Conservation (phyloP, 2,113 vertebrate genomes). For the Hyperoodon ampullatus region DNA sequence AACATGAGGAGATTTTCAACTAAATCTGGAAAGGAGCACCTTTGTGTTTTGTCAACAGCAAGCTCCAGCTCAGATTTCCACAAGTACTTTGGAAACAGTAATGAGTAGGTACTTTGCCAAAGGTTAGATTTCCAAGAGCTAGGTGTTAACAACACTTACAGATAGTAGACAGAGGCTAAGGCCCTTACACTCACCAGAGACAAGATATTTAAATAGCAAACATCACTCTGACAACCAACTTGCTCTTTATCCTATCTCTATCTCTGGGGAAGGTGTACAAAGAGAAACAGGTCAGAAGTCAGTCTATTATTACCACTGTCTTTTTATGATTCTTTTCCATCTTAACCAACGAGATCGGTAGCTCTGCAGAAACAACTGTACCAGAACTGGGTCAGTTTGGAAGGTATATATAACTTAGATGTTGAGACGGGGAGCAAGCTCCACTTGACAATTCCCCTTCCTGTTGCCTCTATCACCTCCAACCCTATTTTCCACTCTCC, state of each 20-base stretch:
- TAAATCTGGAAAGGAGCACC: neutral
- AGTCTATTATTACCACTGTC: neutral
- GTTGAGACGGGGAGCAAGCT: neutral
- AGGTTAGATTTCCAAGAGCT: neutral
- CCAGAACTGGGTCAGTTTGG: neutral
- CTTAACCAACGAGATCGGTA: neutral
- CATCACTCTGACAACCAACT: constrained; percentile 7
- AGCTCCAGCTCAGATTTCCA: neutral
- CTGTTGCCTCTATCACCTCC: neutral
- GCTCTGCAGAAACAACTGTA: neutral
- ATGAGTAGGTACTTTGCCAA: neutral
- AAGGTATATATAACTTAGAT: neutral
- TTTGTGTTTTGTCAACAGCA: neutral
- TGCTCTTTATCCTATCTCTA: neutral
- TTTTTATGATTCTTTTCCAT: constrained; percentile 23
- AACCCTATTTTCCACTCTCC: neutral
- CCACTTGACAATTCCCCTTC: neutral
- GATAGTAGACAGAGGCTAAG: neutral
- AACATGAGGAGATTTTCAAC: neutral
- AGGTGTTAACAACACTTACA: neutral
- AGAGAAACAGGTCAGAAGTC: constrained; percentile 51
- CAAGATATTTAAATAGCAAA: constrained; percentile 19
- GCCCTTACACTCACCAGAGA: neutral
- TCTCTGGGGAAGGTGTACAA: constrained; percentile 26
- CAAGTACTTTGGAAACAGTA: neutral